Evolutionary conservation across 2,888 invertebrate species (phyloP), one percentile per base, ranked within the genome.

Genomic region (Zaprionus obscuricornis): DNA sequence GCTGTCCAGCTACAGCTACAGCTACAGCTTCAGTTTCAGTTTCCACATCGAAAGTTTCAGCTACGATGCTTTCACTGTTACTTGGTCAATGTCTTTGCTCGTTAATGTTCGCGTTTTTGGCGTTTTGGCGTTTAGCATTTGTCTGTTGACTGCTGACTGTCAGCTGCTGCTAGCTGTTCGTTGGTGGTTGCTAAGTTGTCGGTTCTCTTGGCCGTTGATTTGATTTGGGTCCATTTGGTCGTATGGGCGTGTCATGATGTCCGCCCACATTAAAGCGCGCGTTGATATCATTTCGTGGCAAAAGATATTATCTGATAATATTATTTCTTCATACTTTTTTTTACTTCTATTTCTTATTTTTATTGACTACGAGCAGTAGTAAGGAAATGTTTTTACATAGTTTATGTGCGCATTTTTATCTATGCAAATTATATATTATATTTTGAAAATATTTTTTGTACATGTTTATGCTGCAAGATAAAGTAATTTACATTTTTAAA

Each of bases 241-340:
- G 13, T 36, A 6, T 39, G 45, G 40, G 17, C 16, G 13, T 29
- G 42, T 51, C 29, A 42, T 52, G 66, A 11, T n/a, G 27, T 8
- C 46, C 54, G 29, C 11, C 43, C 55, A 69, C 64, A 54, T 70
- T 62, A 73, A 73, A 68, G 74, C 64, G 54, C 37, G 75, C 71
- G 63, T 66, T 77, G 64, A 70, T 74, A 74, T 40, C 58, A 64
- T 78, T 84, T 58, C 33, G 54, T n/a, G 37, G 43, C 52, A 45
- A 40, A 36, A 62, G 34, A 68, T 65, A 43, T 73, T 85, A 78
- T 78, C 85, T 71, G 63, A 82, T 64, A 81, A 66, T 54, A 79
- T 71, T 85, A 63, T 66, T 59, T 43, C 29, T 31, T 14, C 39
- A 43, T 24, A 10, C 31, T 46, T 22, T 4, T 7, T 40, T 16